Conservation (phyloP, 2,888 invertebrate genomes). For the Clepsis dumicolana region DNA sequence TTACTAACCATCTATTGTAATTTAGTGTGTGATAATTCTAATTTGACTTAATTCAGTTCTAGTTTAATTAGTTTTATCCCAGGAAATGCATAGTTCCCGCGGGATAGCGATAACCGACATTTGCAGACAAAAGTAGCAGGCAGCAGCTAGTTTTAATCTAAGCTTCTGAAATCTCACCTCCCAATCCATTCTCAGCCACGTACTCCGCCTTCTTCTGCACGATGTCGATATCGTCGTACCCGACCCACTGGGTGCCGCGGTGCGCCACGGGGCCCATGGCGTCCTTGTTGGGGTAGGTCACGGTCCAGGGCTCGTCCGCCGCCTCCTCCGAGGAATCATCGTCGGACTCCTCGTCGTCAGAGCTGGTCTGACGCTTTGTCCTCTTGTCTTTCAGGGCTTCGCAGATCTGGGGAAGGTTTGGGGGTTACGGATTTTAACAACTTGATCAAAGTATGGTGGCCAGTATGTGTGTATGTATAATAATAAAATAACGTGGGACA, state of each 20-base stretch:
- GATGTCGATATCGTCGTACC: constrained; percentile 95
- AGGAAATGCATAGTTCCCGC: too few species aligned
- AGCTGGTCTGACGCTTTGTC: constrained; percentile 64
- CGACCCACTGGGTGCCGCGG: constrained; percentile 95
- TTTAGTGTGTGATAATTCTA: too few species aligned
- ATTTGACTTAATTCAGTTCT: too few species aligned
- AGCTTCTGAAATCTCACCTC: constrained; percentile 85
- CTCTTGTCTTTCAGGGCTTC: constrained; percentile 87
- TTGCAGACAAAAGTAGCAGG: too few species aligned
- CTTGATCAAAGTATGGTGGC: too few species aligned
- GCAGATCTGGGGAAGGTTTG: constrained; percentile 89
- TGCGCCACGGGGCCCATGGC: constrained; percentile 97
- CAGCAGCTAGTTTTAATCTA: too few species aligned
- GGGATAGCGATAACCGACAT: too few species aligned
- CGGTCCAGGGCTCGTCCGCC: constrained; percentile 88
- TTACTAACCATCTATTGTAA: too few species aligned
- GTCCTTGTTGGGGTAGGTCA: constrained; percentile 92
- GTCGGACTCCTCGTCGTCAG: constrained; percentile 67
- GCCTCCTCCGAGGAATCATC: constrained; percentile 83
- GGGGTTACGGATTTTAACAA: not conserved
- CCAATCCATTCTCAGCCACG: constrained; percentile 93
- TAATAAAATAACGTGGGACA: too few species aligned
- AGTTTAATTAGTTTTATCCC: too few species aligned
- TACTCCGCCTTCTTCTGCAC: constrained; percentile 94
- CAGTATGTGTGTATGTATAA: too few species aligned